Conservation (phyloP, 2,888 invertebrate genomes). For the Cybosia mesomella region DNA sequence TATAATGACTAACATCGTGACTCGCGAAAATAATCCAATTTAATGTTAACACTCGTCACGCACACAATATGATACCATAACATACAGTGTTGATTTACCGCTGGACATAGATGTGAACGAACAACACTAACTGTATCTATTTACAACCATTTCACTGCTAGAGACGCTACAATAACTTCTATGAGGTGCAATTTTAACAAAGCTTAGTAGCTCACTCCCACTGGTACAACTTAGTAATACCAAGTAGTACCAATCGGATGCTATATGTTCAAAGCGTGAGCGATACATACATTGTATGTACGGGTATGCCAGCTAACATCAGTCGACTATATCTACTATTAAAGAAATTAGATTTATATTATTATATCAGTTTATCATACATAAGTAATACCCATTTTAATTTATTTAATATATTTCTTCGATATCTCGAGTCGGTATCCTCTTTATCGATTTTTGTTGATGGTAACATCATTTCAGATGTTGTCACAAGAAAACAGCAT, state of each 20-base stretch:
- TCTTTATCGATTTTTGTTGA: slow-evolving; percentile 28
- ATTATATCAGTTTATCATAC: slow-evolving; percentile 15
- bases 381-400: slow-evolving; percentile 18
- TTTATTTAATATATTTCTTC: slow-evolving; percentile 8
- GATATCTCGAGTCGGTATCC: slow-evolving; percentile 29
- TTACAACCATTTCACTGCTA: slow-evolving; percentile 14
- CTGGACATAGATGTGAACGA: slow-evolving; percentile 47
- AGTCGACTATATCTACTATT: slow-evolving; percentile 33
- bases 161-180: slow-evolving; percentile 12
- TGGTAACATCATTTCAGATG: slow-evolving; percentile 38
- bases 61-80: slow-evolving; percentile 34
- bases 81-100: slow-evolving; percentile 27
- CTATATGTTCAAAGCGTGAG: slow-evolving; percentile 21
- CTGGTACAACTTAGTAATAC: slow-evolving; percentile 12
- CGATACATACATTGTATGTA: slow-evolving; percentile 31
- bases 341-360: slow-evolving; percentile 15
- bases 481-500: slow-evolving; percentile 17
- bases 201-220: slow-evolving; percentile 19
- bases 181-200: slow-evolving; percentile 24
- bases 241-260: slow-evolving; percentile 18
- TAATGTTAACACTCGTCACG: slow-evolving; percentile 47
- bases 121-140: slow-evolving; percentile 42
- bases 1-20: slow-evolving; percentile 71
- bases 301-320: slow-evolving; percentile 40
- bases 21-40: slow-evolving; percentile 55